Evolutionary conservation across 2,113 vertebrate species (phyloP).

Genomic region (Phyllostomus discolor): DNA sequence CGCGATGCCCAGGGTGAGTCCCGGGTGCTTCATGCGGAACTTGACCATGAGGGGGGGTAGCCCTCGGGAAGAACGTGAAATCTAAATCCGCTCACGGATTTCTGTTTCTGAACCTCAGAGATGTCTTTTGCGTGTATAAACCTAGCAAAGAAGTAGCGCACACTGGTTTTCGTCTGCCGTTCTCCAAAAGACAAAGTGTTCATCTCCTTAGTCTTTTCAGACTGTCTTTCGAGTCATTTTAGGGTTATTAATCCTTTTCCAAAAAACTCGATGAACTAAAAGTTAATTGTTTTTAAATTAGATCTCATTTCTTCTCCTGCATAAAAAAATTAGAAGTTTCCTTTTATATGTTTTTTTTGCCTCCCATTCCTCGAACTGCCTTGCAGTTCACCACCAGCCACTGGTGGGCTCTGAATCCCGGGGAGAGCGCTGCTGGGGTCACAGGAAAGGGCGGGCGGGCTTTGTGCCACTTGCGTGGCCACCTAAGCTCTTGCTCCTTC

Average conservation of each 20-base stretch:
- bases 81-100: background rate
- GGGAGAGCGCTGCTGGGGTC: background rate
- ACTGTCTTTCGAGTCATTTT: background rate
- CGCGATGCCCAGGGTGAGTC: slow-evolving; percentile 85
- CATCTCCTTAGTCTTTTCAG: background rate
- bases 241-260: background rate
- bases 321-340: background rate
- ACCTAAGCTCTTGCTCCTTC: slow-evolving; percentile 15
- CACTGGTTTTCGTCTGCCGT: background rate
- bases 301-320: background rate
- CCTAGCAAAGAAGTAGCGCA: background rate
- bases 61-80: background rate
- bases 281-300: background rate
- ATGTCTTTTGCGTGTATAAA: background rate
- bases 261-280: no score
- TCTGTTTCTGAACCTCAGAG: background rate
- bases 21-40: background rate
- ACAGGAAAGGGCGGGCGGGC: background rate
- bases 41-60: background rate
- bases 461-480: fast-evolving
- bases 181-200: background rate
- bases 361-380: background rate
- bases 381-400: background rate
- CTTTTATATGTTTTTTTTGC: background rate
- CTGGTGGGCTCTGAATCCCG: background rate